These are phyloP conservation scores for Papilio dardanus DNA, from an alignment of 1,140 invertebrate species.

Conservation along the genomic window DNA sequence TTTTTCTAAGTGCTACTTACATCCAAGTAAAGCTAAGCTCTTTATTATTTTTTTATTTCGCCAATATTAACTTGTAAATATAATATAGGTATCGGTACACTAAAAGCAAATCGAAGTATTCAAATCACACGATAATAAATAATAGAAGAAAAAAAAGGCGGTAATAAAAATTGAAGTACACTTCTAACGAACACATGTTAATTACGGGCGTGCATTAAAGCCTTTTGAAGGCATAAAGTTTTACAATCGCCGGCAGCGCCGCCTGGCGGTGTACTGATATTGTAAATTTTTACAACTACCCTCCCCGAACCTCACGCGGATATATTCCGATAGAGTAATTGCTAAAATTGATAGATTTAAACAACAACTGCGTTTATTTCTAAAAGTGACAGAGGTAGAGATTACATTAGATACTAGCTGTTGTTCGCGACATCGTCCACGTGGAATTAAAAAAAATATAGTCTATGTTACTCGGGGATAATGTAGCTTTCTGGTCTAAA, in stretches of 20 bases:
- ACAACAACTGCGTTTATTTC: neutral
- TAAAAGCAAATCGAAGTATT: slow-evolving; percentile 15
- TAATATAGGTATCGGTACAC: neutral
- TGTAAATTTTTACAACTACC: slow-evolving; percentile 51
- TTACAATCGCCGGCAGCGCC: slow-evolving; percentile 50
- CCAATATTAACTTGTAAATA: neutral
- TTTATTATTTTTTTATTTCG: too few relatives aligned
- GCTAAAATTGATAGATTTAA: slow-evolving; percentile 26
- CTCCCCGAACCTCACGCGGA: slow-evolving; percentile 3
- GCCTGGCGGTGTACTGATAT: slow-evolving; percentile 42
- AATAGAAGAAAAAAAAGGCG: slow-evolving; percentile 48
- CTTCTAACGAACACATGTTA: slow-evolving; percentile 63
- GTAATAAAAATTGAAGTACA: slow-evolving; percentile 54
- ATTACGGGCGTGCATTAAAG: slow-evolving; percentile 51
- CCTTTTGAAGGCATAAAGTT: slow-evolving; percentile 56
- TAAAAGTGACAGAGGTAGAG: too few relatives aligned
- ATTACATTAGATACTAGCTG: too few relatives aligned
- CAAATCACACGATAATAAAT: slow-evolving; percentile 42
- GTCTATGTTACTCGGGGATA: too few relatives aligned
- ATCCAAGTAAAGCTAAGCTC: too few relatives aligned
- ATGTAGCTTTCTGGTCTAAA: too few relatives aligned
- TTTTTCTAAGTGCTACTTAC: too few relatives aligned
- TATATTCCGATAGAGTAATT: slow-evolving; percentile 40
- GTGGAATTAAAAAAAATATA: too few relatives aligned
- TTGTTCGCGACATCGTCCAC: too few relatives aligned